Base-by-base conservation (phyloP, 2,888 invertebrate genomes). In the Cosmopolites sordidus region DNA sequence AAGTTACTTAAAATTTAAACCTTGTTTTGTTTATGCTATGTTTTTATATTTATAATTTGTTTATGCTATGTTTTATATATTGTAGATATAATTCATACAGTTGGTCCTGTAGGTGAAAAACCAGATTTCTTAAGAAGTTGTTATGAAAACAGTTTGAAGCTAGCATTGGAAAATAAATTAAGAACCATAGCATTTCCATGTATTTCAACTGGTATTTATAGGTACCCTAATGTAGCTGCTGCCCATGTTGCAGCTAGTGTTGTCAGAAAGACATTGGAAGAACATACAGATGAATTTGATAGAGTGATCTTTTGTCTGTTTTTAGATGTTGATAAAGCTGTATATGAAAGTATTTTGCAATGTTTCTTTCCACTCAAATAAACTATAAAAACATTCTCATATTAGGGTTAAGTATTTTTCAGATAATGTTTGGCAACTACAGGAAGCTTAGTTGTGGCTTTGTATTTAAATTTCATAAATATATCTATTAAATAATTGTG, bases 121-220 rank as follows among this genome's bases (percentile, higher is more conserved):
- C 79, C 83, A 4, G 71, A 78, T 0, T 73, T 79, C 39, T 77
- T 94, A 4, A 71, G 76, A 48, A 78, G 80, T 0, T 90, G 91
- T 69, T 94, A 94, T 67, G 74, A 78, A 48, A 84, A 81, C 14
- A 81, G 83, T 65, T 74, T 93, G 1, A 69, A 80, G 0, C 59
- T 83, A 12, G 78, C 80, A 48, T 66, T 74, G 11, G 72, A 79
- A 22, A 77, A 85, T 58, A 71, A 79, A 1, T 64, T 91, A 1
- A 75, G 76, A 42, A 79, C 85, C 3, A 80, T 92, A 41, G 92
- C 92, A 0, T 92, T 93, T 69, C 92, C 92, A 0, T 93, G 93
- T 68, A 89, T 94, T 66, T 89, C 92, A 0, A 94, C 94, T 2
- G 94, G 94, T n/a, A 80, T 93, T 57, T 93, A 90, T 70, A 90